Base-by-base conservation (phyloP, 2,797 vertebrate genomes). In the Serranus cabrilla region DNA sequence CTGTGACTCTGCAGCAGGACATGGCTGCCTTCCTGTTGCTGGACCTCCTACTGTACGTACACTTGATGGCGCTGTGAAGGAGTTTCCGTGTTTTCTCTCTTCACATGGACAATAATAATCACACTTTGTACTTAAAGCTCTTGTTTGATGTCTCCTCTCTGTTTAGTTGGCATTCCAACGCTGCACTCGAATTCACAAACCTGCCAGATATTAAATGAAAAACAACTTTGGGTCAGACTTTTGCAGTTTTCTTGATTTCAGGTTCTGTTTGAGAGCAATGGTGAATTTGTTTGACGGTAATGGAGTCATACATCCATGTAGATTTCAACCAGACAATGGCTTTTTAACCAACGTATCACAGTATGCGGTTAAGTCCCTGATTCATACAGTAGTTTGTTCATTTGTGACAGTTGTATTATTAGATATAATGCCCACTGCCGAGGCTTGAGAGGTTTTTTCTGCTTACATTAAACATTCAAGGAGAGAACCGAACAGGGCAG, bases 201-300 rank as follows among this genome's bases (percentile, higher is more conserved):
- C 75, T 82, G 69, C 56, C 74, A 79, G 83, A 84, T 85, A 89
- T 86, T 89, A 87, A 91, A 93, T 5, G n/a, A 64, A 11, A 64
- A 67, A 77, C 59, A 11, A 54, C 65, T 80, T 89, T 78, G 79
- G 25, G 37, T 80, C 60, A 80, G 13, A 64, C 23, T 52, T n/a
- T 55, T 54, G 50, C 75, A 60, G 18, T 50, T 57, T 70, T 82
- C 21, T 74, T 77, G 51, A 23, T 69, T 62, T 71, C 27, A n/a
- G 6, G 21, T 52, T 27, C 2, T 45, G 21, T 27, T 47, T 78
- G 14, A 45, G 11, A 77, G 25, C 17, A 20, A 4, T 18, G 12
- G 60, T 55, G 12, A 20, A 13, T 66, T 68, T 39, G 3, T 68
- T 65, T 51, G 5, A 27, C 12, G 50, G 9, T 65, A 45, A 49